Base-by-base conservation (phyloP, 2,797 vertebrate genomes). In the Balearica regulorum region DNA sequence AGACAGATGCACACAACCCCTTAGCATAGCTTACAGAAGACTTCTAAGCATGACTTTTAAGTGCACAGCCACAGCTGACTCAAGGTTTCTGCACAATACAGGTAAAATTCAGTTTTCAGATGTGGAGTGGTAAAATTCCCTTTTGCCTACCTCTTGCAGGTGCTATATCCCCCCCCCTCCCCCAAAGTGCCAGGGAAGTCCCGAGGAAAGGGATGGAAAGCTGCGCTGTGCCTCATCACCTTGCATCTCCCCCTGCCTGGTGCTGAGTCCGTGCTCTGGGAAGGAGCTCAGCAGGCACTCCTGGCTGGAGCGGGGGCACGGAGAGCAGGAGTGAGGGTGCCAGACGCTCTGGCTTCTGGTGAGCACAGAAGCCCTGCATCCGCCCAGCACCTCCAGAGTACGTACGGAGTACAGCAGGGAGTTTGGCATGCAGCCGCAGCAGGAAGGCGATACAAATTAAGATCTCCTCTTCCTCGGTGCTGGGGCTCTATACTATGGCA, bases 191-290 rank as follows among this genome's bases (percentile, higher is more conserved):
- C 0, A 0, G 17, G 22, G 13, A 77, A 68, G 18, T 60, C 35
- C 14, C 11, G 35, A 26, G 29, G 43, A 39, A 81, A 49, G 28
- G 25, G 24, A n/a, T 24, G 48, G 48, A 41, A 60, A 64, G 20
- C 4, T 35, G 48, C 16, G 43, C 17, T 37, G 41, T 54, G 9
- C 12, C 41, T 13, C 21, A 28, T 17, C 3, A 2, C 19, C 48
- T 17, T 58, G 25, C 28, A 9, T 37, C 65, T 37, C 69, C 19
- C 2, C 13, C 33, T 39, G 10, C 24, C 83, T 37, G 60, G 5
- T 0, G 2, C 53, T 0, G 2, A 31, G 19, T 9, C 28, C 0
- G 0, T 35, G 41, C 37, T 48, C 43, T 35, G 57, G 18, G 49
- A 39, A 64, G 46, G 19, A 62, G 28, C 62, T 39, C 16, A 65